These are phyloP conservation scores for Trachelus iudaicus DNA, from an alignment of 2,888 invertebrate genomes.

Conservation along the genomic window DNA sequence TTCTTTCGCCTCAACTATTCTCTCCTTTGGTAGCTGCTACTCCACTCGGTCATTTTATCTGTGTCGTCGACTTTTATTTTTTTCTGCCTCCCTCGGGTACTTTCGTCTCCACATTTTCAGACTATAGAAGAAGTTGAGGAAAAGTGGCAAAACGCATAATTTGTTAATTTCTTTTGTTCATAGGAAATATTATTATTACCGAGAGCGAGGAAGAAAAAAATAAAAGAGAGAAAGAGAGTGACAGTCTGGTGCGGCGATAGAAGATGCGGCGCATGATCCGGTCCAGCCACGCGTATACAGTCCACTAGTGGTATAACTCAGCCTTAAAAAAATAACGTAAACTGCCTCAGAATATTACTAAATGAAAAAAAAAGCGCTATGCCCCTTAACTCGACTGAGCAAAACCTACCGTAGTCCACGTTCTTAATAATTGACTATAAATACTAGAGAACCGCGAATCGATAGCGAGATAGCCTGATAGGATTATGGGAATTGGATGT, in stretches of 20 bases:
- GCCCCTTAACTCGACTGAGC: slow-evolving; percentile 41
- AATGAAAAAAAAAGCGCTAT: slow-evolving; percentile 38
- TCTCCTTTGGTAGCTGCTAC: no score
- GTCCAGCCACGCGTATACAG: slow-evolving; percentile 26
- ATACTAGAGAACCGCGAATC: no score
- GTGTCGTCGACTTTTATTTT: no score
- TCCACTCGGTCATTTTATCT: no score
- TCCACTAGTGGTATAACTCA: slow-evolving; percentile 44
- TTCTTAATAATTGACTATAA: no score
- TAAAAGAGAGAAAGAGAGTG: slow-evolving; percentile 1
- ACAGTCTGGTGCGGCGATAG: slow-evolving; percentile 3
- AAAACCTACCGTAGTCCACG: not conserved
- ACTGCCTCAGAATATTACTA: slow-evolving; percentile 46
- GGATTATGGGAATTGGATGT: no score
- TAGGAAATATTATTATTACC: slow-evolving; percentile 11
- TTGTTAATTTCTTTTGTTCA: slow-evolving; percentile 9
- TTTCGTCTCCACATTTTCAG: no score
- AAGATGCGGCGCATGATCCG: not conserved
- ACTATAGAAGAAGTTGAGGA: no score
- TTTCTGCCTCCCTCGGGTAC: no score
- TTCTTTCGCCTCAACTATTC: no score
- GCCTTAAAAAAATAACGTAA: slow-evolving; percentile 46
- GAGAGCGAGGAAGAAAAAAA: not conserved
- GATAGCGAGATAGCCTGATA: no score
- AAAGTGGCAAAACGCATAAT: no score